Evolutionary conservation across 2,888 invertebrate species (phyloP).

Genomic region (Thymelicus lineola): DNA sequence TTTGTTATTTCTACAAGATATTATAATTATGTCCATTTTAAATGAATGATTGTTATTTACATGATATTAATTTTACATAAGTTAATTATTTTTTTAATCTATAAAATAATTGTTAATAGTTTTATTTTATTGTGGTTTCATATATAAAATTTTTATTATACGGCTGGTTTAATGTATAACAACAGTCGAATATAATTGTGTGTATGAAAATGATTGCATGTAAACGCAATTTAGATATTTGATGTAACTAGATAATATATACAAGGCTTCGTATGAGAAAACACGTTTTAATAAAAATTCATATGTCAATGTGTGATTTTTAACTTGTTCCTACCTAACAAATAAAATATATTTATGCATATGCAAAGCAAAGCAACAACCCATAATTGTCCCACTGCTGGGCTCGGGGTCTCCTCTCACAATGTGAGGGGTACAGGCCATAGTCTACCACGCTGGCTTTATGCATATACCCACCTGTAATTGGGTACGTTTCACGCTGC

Average conservation of each 20-base stretch:
- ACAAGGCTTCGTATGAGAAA: constrained; percentile 81
- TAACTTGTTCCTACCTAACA: too few relatives aligned
- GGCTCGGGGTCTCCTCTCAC: too few relatives aligned
- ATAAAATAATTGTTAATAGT: constrained; percentile 22
- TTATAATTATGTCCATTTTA: constrained; percentile 25
- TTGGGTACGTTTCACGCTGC: too few relatives aligned
- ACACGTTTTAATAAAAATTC: constrained; percentile 81
- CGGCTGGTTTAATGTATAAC: constrained; percentile 43
- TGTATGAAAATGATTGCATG: constrained; percentile 35
- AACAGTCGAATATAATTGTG: constrained; percentile 26
- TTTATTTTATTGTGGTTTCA: constrained; percentile 10
- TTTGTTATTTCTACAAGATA: neutral
- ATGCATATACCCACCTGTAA: too few relatives aligned
- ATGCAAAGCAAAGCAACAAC: too few relatives aligned
- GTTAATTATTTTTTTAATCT: constrained; percentile 7
- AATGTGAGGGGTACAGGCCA: too few relatives aligned
- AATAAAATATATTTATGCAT: too few relatives aligned
- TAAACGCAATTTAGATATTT: constrained; percentile 73
- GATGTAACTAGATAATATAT: constrained; percentile 80
- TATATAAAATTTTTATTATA: constrained; percentile 23
- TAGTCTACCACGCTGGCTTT: too few relatives aligned
- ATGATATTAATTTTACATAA: constrained; percentile 17
- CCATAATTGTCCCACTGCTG: too few relatives aligned
- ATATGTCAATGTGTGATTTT: constrained; percentile 64
- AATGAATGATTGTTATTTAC: constrained; percentile 20